Evolutionary conservation across 2,888 invertebrate genomes (phyloP), one percentile per base, ranked within the genome.

Genomic region (Megalurothrips usitatus): DNA sequence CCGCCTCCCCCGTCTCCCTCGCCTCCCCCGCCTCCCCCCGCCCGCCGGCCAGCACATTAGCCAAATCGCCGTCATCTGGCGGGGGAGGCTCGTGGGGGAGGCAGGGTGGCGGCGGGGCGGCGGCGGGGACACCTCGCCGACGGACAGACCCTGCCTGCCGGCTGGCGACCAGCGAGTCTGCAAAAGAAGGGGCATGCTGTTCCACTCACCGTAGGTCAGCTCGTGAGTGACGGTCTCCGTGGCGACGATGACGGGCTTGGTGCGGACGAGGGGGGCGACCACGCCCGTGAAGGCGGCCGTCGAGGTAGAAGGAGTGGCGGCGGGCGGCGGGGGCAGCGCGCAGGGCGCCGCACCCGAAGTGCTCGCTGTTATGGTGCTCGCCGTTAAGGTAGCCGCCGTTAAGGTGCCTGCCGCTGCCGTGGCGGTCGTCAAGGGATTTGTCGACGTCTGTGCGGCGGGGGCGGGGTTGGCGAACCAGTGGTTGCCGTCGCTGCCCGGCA

Each of bases 191-290:
- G 6, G 34, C 34, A 43, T 58, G 58, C 52, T 2, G 52, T 88
- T 84, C 86, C 86, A 86, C 88, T 87, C 85, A 90, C 90, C 90
- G 85, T 89, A 90, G 83, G 90, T 90, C 84, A 90, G 88, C 85
- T 89, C 88, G 86, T 90, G 90, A 82, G 89, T 90, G 86, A 90
- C 88, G 85, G 89, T 90, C 85, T 88, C 88, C 81, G 83, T 84
- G 68, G 82, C 78, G 9, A 83, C 83, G 80, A 83, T 82, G 80
- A 83, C 83, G 49, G 83, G 82, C 28, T 58, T 81, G 58, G n/a
- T 49, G 47, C 79, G 68, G 48, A 34, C 43, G 23, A 75, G 68
- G 19, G 58, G 58, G 6, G 12, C 58, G 17, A 58, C 17, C 12
- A 58, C 58, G 58, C 58, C 58, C 19, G 6, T 6, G 68, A 26